These are phyloP conservation scores for Ectropis crepuscularia DNA, from an alignment of 2,888 invertebrate genomes.

Conservation along the genomic window DNA sequence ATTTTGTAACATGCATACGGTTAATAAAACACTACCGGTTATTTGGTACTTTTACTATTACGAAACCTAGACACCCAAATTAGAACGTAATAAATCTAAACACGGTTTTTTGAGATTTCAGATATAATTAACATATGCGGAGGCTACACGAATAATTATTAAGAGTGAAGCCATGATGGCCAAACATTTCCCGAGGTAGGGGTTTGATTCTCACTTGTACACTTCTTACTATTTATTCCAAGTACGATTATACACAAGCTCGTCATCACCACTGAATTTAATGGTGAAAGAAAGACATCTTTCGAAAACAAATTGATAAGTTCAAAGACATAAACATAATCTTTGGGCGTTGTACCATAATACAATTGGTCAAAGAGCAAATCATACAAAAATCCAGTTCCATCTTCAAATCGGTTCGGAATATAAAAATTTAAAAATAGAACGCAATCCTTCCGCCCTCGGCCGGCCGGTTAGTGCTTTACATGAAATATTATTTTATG, in stretches of 20 bases:
- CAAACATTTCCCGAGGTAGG: too few species aligned
- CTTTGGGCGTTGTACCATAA: neutral
- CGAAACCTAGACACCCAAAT: constrained; percentile 19
- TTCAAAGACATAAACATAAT: too few species aligned
- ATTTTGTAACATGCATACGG: constrained; percentile 45
- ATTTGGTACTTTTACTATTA: constrained; percentile 26
- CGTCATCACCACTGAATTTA: too few species aligned
- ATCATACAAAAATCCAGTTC: constrained; percentile 52
- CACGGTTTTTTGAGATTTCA: too few species aligned
- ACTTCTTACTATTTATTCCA: too few species aligned
- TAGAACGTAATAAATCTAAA: constrained; percentile 9
- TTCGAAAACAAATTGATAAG: too few species aligned
- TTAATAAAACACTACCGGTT: constrained; percentile 22
- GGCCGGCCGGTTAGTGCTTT: constrained; percentile 79
- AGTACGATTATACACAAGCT: too few species aligned
- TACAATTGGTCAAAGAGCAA: constrained; percentile 14
- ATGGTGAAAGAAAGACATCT: too few species aligned
- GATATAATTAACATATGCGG: too few species aligned
- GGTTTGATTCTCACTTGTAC: too few species aligned
- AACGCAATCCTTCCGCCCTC: constrained; percentile 85
- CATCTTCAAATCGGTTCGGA: constrained; percentile 73
- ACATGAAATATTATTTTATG: constrained; percentile 85
- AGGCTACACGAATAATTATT: too few species aligned
- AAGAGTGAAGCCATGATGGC: too few species aligned
- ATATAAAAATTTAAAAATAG: constrained; percentile 84